phyloP scores from a whole-genome alignment of 2,113 vertebrate genomes.

The Henicopernis longicauda region DNA sequence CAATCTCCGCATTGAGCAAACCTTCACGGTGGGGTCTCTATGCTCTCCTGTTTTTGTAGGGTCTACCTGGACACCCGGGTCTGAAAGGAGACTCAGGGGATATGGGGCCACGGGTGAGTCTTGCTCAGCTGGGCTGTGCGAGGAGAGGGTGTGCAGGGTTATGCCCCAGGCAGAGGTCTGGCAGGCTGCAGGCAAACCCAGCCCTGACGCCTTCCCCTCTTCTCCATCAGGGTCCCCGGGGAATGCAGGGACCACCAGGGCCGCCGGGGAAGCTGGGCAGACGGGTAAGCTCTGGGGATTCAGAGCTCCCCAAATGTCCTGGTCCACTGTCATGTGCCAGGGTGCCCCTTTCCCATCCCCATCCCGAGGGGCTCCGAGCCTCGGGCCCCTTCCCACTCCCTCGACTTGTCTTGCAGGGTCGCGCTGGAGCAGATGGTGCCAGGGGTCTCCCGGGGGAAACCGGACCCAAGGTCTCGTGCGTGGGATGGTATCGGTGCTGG shows the following conservation, averaged over 20 bases:
- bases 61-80: constrained; percentile 68
- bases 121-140: accelerated
- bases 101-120: constrained; percentile 66
- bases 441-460: constrained; percentile 89
- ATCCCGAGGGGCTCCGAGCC: too few species aligned
- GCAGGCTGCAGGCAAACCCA: not conserved
- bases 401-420: constrained; percentile 67
- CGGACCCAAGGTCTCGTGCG: constrained; percentile 77
- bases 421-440: constrained; percentile 80
- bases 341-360: not conserved
- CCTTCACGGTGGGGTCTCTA: too few species aligned
- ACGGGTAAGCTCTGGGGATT: constrained; percentile 70
- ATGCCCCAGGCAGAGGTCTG: not conserved
- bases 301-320: not conserved
- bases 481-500: not conserved
- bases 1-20: accelerated
- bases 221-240: constrained; percentile 78
- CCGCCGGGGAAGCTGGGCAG: constrained; percentile 80
- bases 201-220: not conserved
- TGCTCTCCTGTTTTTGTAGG: not conserved
- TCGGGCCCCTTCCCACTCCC: not conserved
- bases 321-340: not conserved
- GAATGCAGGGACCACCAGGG: constrained; percentile 77
- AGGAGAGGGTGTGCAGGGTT: not conserved
- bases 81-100: constrained; percentile 71